These are phyloP conservation scores for Rhegmatorhina hoffmannsi DNA, from an alignment of 2,113 vertebrate genomes.

Conservation along the genomic window DNA sequence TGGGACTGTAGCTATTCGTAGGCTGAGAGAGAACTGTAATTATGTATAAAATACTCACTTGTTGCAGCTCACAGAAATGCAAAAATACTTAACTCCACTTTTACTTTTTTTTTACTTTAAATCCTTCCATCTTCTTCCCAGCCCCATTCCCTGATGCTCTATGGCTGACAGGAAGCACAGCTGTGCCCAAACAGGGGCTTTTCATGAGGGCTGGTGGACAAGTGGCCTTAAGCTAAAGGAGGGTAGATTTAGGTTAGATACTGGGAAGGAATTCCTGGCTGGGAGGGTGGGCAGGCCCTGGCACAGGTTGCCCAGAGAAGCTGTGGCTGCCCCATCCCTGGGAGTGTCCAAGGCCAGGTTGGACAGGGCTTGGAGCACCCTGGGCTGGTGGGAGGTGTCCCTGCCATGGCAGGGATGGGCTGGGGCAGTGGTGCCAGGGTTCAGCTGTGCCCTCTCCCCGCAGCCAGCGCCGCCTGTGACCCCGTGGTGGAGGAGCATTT, in stretches of 20 bases:
- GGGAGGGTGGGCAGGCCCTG: neutral
- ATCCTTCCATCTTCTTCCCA: neutral
- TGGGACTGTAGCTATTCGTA: neutral
- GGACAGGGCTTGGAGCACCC: neutral
- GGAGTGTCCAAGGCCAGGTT: fast-evolving
- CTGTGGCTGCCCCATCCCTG: neutral
- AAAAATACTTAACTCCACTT: neutral
- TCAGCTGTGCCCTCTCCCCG: neutral
- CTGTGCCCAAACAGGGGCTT: neutral
- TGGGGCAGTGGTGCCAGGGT: fast-evolving
- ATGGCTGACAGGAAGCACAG: neutral
- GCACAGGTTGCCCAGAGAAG: neutral
- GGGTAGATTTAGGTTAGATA: neutral
- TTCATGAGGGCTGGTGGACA: neutral
- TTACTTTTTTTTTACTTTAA: neutral
- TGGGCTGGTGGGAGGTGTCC: fast-evolving
- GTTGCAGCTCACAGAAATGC: neutral
- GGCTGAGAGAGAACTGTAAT: neutral
- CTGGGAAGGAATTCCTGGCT: fast-evolving
- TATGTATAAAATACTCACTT: neutral
- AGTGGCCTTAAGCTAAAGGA: neutral
- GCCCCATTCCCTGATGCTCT: fast-evolving
- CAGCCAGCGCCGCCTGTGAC: slow-evolving; percentile 88
- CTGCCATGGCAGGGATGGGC: neutral
- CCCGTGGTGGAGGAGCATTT: slow-evolving; percentile 98